Base-by-base conservation (phyloP, 1,140 invertebrate genomes). In the Hyles euphorbiae region DNA sequence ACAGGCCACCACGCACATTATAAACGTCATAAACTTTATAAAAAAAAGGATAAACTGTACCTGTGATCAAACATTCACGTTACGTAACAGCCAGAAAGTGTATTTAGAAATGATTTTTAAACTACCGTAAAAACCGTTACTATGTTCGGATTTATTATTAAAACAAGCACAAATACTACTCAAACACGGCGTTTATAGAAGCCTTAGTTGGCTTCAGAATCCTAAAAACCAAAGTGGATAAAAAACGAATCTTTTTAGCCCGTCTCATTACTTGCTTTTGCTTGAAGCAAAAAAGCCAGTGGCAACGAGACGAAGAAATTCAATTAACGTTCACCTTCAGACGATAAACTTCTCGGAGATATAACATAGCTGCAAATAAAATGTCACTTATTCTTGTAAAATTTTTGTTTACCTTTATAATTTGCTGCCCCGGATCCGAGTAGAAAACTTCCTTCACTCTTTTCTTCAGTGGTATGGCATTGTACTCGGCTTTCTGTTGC, bases 381-480 rank as follows among this genome's bases (percentile, higher is more conserved):
- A 34, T 8, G 9, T 34, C 6, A 8, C n/a, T 34, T 34, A 34
- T 34, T 34, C 5, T 9, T 52, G 11, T 9, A 53, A 54, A n/a
- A 54, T 12, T 22, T 4, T 22, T 46, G 12, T 52, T 61, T 76
- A 88, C 85, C 85, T 85, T 88, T 47, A 88, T 86, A 47, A 81
- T 75, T 60, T 86, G 83, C 60, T 88, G 85, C 43, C 77, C 83
- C 10, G 85, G 76, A 69, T 88, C 85, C 2, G 81, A 81, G 48
- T 63, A 88, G 67, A 88, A 88, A 32, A 83, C 79, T 64, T 88
- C 85, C 58, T 88, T 88, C 33, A 88, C 85, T 57, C 85, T 74
- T 53, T 88, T 88, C 62, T 86, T 88, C 0, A 88, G 51, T 5
- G 83, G 85, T 34, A 88, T 85, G 3, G 82, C 60, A 54, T 78